Evolutionary conservation across 2,888 invertebrate genomes (phyloP).

Genomic region (Eristalis intricaria): DNA sequence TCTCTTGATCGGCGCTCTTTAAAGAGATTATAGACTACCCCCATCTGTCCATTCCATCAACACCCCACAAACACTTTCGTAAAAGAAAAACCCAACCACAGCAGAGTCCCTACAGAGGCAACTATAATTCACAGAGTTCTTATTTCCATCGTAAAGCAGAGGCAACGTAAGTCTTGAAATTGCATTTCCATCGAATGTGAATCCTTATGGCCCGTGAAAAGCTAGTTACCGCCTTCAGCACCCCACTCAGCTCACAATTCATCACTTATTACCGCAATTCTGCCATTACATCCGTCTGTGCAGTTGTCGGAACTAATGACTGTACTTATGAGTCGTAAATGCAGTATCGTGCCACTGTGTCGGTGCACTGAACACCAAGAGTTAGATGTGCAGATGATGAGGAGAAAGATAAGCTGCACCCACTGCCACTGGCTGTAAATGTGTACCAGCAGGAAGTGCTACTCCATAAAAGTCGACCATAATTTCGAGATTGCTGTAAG

Average conservation of each 20-base stretch:
- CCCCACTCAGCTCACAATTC: neutral
- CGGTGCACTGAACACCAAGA: neutral
- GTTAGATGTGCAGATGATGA: neutral
- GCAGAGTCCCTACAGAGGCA: neutral
- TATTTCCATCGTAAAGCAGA: neutral
- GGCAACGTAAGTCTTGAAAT: neutral
- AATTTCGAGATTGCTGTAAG: neutral
- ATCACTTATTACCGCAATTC: conserved; percentile 1
- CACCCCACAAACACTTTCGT: neutral
- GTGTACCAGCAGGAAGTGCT: neutral
- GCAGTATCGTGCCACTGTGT: neutral
- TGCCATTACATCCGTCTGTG: neutral
- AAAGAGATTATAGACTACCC: too few species aligned
- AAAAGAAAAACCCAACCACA: neutral
- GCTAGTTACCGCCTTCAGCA: neutral
- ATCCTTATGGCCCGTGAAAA: neutral
- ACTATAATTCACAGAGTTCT: neutral
- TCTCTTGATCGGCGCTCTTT: too few species aligned
- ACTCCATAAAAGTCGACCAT: neutral
- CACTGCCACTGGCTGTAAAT: neutral
- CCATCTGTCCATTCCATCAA: too few species aligned
- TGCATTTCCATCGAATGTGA: neutral
- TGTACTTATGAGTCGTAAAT: neutral
- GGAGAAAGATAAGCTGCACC: neutral
- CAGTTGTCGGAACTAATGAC: neutral